These are phyloP conservation scores for Discoglossus pictus DNA, from an alignment of 2,797 vertebrate genomes.

Conservation along the genomic window DNA sequence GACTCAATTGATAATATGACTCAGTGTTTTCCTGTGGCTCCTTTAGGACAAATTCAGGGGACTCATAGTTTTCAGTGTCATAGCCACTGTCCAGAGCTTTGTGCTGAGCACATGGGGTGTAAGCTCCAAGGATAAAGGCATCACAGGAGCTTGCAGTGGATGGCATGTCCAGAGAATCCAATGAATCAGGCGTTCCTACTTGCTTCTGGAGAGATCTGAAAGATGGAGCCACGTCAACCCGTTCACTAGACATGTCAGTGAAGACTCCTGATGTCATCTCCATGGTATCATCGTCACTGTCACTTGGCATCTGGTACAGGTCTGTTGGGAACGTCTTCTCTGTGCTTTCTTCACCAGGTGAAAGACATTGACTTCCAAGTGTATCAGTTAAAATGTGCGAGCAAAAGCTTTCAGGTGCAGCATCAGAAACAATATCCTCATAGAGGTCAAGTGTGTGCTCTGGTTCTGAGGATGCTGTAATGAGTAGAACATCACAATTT, in stretches of 20 bases:
- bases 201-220: conserved; percentile 84
- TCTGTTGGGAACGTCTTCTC: conserved; percentile 14
- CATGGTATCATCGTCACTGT: conserved; percentile 72
- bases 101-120: conserved; percentile 75
- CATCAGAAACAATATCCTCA: conserved; percentile 28
- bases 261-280: conserved; percentile 83
- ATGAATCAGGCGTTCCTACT: conserved; percentile 82
- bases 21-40: conserved; percentile 79
- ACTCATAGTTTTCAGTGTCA: conserved; percentile 94
- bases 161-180: conserved; percentile 85
- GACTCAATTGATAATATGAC: conserved; percentile 64
- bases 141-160: conserved; percentile 80
- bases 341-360: conserved; percentile 3
- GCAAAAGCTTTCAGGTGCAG: conserved; percentile 39
- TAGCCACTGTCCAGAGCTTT: conserved; percentile 92
- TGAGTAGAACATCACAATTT: neutral
- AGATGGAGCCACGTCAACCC: conserved; percentile 64
- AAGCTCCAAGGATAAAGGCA: conserved; percentile 73
- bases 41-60: conserved; percentile 91
- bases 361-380: neutral
- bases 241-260: conserved; percentile 76
- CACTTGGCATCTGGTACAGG: conserved; percentile 29
- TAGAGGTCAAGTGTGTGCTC: neutral
- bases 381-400: conserved; percentile 37
- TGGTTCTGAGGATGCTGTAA: neutral